Base-by-base conservation (phyloP, 2,113 vertebrate genomes). In the Aptenodytes patagonicus region DNA sequence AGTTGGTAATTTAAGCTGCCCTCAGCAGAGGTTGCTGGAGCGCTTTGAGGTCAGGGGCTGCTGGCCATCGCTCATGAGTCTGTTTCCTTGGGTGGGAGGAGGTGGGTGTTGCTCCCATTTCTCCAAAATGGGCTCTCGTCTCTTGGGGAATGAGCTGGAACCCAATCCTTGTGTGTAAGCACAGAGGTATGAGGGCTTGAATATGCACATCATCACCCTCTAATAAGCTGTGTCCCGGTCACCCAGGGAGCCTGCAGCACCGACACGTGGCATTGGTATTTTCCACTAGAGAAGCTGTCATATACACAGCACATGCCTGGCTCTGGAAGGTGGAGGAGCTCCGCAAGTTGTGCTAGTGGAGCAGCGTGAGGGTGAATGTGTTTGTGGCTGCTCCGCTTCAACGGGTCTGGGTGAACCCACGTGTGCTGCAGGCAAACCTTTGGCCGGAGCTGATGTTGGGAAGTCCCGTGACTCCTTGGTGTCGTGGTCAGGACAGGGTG, bases 91-190 rank as follows among this genome's bases (percentile, higher is more conserved):
- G 40, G 70, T 92, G 83, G 91, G 79, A 47, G 73, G 40, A 47
- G 93, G 85, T 61, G 68, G 69, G 6, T 34, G 17, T 91, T 90
- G 46, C 71, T 95, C 34, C 46, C 26, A 5, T 26, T 81, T 88
- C 78, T 95, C 97, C 86, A 64, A 77, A 95, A 83, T 5, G 54
- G 83, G 77, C 73, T 97, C 78, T 84, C 72, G 22, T 68, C 49
- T 72, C 51, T 89, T 71, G 94, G 70, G 69, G 93, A 91, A 29
- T 31, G 61, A 68, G n/a, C 76, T 96, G 89, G 80, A 93, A 97
- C 55, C 32, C 62, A 91, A 82, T 87, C 81, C 52, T 24, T 65
- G 61, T 69, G 54, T 93, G 80, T 92, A 49, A 83, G 88, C 83
- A 73, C 12, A 0, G 89, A 91, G 75, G 17, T 66, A 64, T 62